A percentile compares a stretch with the other conserved stretches of the same genome.
phyloP scores from a whole-genome alignment of 2,113 vertebrate genomes.

The Microcebus murinus region DNA sequence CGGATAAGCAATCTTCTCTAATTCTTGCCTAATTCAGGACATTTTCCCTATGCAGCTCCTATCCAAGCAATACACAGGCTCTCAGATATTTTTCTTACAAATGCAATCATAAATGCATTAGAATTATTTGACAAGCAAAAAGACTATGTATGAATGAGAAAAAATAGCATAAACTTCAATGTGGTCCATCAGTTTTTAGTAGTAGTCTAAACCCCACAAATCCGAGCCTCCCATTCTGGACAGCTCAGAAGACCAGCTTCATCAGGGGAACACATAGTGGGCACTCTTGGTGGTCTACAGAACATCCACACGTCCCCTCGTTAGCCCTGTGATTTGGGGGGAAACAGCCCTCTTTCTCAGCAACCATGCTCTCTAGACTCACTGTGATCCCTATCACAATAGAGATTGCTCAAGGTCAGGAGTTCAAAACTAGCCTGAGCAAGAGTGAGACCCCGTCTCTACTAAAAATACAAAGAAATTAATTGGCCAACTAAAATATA shows the following conservation, averaged over 20 bases:
- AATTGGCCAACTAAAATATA: no score
- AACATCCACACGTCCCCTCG: not conserved
- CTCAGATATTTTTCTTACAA: not conserved
- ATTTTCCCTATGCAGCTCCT: accelerated
- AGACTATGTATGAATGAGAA: not conserved
- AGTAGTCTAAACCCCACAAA: not conserved
- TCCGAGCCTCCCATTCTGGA: not conserved
- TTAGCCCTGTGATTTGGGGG: not conserved
- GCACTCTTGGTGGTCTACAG: not conserved
- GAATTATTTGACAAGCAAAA: not conserved
- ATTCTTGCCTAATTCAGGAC: not conserved
- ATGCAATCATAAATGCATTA: not conserved
- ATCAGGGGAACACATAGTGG: accelerated
- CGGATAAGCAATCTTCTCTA: not conserved
- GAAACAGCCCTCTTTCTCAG: not conserved
- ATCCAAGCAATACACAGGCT: not conserved
- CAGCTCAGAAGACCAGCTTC: not conserved
- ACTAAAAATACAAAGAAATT: no score
- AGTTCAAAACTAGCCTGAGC: no score
- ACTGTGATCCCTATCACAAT: not conserved
- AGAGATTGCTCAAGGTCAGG: not conserved
- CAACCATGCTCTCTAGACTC: not conserved
- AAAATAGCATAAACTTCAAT: not conserved
- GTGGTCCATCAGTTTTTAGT: not conserved
- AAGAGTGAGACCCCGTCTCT: no score